phyloP scores from a whole-genome alignment of 2,888 invertebrate species.

The Melolontha melolontha region DNA sequence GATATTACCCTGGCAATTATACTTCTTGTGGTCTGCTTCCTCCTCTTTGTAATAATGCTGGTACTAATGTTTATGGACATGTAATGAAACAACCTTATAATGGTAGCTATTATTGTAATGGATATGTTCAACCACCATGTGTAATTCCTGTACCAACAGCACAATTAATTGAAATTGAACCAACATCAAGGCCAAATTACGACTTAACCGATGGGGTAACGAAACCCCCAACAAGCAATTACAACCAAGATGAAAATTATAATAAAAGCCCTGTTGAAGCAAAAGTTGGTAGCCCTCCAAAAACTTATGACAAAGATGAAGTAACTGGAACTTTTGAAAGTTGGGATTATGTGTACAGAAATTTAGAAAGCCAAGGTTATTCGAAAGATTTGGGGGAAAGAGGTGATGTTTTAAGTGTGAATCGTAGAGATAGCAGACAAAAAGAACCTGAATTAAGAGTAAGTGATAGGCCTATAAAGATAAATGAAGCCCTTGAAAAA shows the following conservation, averaged over 20 bases:
- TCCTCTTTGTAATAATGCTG: slow-evolving; percentile 49
- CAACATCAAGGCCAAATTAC: slow-evolving; percentile 56
- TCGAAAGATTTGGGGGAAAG: slow-evolving; percentile 74
- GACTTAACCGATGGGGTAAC: slow-evolving; percentile 56
- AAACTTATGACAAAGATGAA: slow-evolving; percentile 66
- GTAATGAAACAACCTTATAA: slow-evolving; percentile 60
- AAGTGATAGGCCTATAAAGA: slow-evolving; percentile 42
- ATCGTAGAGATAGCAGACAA: slow-evolving; percentile 47
- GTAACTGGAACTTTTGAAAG: slow-evolving; percentile 78
- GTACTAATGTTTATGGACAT: slow-evolving; percentile 50
- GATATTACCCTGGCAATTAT: slow-evolving; percentile 49
- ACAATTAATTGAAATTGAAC: slow-evolving; percentile 76
- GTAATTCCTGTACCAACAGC: slow-evolving; percentile 74
- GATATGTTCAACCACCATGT: slow-evolving; percentile 58
- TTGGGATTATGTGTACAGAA: slow-evolving; percentile 85
- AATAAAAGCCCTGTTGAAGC: slow-evolving; percentile 18
- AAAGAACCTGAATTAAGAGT: slow-evolving; percentile 31
- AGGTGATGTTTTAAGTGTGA: slow-evolving; percentile 73
- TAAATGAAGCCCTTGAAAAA: slow-evolving; percentile 56
- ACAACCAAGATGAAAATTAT: slow-evolving; percentile 18
- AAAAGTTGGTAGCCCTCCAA: slow-evolving; percentile 35
- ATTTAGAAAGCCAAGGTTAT: slow-evolving; percentile 80
- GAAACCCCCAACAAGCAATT: slow-evolving; percentile 36
- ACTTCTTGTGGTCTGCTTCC: slow-evolving; percentile 47
- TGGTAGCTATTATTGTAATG: slow-evolving; percentile 61